Evolutionary conservation across 2,797 vertebrate species (phyloP).

Genomic region (Apodemus agrarius): DNA sequence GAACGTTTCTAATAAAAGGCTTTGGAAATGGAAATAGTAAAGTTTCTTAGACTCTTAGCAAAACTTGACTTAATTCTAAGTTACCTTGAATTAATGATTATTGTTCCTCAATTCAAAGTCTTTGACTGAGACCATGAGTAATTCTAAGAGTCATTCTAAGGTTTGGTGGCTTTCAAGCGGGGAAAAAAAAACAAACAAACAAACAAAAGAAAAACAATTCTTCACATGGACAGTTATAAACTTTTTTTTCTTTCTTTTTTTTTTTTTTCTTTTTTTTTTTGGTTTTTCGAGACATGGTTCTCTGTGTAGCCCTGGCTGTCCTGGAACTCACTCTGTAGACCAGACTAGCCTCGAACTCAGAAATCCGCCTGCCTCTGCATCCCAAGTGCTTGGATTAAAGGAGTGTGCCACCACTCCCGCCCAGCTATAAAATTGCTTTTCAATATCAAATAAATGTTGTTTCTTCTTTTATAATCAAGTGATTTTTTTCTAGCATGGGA

Average conservation of each 20-base stretch:
- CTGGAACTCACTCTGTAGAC: no score
- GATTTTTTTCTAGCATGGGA: neutral
- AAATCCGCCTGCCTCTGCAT: no score
- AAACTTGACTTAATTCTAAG: slow-evolving; percentile 40
- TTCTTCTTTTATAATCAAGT: slow-evolving; percentile 53
- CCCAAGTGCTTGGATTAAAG: no score
- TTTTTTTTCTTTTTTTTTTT: no score
- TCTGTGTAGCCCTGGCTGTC: no score
- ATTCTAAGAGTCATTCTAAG: neutral
- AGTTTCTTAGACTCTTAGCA: neutral
- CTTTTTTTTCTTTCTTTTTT: no score
- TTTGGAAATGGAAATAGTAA: slow-evolving; percentile 46
- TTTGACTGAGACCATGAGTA: neutral
- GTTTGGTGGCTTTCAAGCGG: neutral
- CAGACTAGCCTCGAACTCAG: no score
- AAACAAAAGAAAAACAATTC: neutral
- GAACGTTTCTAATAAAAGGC: slow-evolving; percentile 43
- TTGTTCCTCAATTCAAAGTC: slow-evolving; percentile 31
- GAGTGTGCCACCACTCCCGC: no score
- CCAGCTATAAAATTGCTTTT: slow-evolving; percentile 32
- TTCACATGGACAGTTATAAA: neutral
- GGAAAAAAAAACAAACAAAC: neutral
- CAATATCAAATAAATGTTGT: slow-evolving; percentile 8
- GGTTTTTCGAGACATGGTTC: no score
- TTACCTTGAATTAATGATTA: slow-evolving; percentile 46